Base-by-base conservation (phyloP, 2,888 invertebrate genomes). In the Spisula solida region DNA sequence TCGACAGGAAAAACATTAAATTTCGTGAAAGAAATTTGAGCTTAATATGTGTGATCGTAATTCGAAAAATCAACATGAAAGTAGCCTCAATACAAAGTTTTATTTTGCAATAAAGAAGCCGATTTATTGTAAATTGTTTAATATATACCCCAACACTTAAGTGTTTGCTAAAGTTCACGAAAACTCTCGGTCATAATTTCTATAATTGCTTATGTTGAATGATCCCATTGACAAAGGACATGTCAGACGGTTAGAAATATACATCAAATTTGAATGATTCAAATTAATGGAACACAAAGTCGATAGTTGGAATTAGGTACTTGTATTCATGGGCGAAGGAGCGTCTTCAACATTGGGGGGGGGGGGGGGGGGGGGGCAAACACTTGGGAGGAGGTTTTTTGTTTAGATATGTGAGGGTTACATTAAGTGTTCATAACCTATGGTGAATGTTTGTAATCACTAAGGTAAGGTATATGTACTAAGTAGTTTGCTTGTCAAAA, bases 31-130 rank as follows among this genome's bases (percentile, higher is more conserved):
- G 75, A 75, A 75, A 75, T 20, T 20, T 16, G n/a, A 31, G 75
- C 75, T 75, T 31, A 75, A 41, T 41, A 41, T 41, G 41, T 75
- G 14, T 75, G 34, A 75, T 5, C 34, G 18, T 83, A 83, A 83
- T 83, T 18, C 75, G 48, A 48, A 51, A 83, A n/a, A 29, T 83
- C 48, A 83, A 83, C 83, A 83, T 75, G 34, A 31, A 75, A 34
- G 10, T 31, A 31, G 10, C 75, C 18, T 31, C 31, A 25, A 34
- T 34, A 75, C 31, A 18, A 31, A 75, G 34, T 75, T 75, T 70
- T 12, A 70, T 29, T 25, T 25, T 31, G 31, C 29, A 34, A 75
- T 16, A 16, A 34, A 70, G 31, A 75, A 31, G 75, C 34, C 75
- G 31, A 75, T 31, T 66, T 60, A 51, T 66, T n/a, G 12, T 25